A percentile compares a stretch with the other conserved stretches of the same genome.
These are phyloP conservation scores for Patella pellucida DNA, from an alignment of 2,888 invertebrate genomes.

Conservation along the genomic window DNA sequence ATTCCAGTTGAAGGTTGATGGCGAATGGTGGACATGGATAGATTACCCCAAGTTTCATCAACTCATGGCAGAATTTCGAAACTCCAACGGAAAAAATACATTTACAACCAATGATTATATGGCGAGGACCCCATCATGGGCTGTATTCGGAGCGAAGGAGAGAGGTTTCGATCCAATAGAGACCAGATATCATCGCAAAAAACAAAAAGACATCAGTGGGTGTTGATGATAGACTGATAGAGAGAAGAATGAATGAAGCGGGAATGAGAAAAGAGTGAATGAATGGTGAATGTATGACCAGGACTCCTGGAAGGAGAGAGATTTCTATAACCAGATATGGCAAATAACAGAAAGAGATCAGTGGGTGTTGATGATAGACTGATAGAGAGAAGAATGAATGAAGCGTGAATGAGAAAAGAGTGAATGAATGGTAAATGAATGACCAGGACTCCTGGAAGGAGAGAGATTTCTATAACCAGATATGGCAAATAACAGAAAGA, in stretches of 20 bases:
- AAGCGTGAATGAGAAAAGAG: too few relatives aligned
- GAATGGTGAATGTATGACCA: too few relatives aligned
- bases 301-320: conserved; percentile 69
- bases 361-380: conserved; percentile 42
- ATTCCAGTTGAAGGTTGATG: conserved; percentile 73
- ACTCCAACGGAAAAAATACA: conserved; percentile 63
- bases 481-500: too few relatives aligned
- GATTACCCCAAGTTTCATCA: conserved; percentile 75
- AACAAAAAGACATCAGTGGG: conserved; percentile 60
- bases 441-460: too few relatives aligned
- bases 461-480: too few relatives aligned
- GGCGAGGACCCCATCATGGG: conserved; percentile 75
- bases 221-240: conserved; percentile 35
- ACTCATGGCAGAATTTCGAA: conserved; percentile 69
- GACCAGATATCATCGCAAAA: conserved; percentile 70
- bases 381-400: not conserved
- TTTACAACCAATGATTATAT: conserved; percentile 75
- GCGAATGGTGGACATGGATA: conserved; percentile 76
- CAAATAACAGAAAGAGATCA: conserved; percentile 65
- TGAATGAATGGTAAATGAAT: too few relatives aligned
- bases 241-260: too few relatives aligned
- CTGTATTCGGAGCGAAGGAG: conserved; percentile 74
- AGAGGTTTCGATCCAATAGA: conserved; percentile 76
- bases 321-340: conserved; percentile 74
- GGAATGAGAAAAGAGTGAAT: too few relatives aligned